These are phyloP conservation scores for Takifugu flavidus DNA, from an alignment of 2,113 vertebrate genomes.

Conservation along the genomic window DNA sequence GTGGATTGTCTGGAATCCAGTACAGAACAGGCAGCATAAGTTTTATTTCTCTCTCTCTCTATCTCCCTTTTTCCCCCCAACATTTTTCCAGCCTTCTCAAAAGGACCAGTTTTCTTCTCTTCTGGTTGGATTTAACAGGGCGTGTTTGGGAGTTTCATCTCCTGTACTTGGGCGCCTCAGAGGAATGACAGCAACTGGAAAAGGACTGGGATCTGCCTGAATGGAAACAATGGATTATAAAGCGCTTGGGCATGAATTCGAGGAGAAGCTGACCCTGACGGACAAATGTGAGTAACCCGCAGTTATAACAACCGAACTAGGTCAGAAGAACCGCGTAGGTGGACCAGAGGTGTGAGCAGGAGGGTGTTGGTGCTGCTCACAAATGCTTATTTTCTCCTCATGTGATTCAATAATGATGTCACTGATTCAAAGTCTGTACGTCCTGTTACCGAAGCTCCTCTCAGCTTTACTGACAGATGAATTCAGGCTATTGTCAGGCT, in stretches of 20 bases:
- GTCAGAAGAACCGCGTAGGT: not conserved
- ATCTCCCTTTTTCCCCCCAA: not conserved
- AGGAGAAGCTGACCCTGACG: slow-evolving; percentile 69
- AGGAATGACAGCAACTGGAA: slow-evolving; percentile 75
- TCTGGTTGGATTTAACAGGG: slow-evolving; percentile 56
- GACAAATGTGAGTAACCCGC: slow-evolving; percentile 70
- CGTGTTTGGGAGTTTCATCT: slow-evolving; percentile 69
- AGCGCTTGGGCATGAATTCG: slow-evolving; percentile 61
- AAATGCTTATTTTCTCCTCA: too few relatives aligned
- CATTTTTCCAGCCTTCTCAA: too few relatives aligned
- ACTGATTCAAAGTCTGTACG: too few relatives aligned
- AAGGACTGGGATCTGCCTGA: slow-evolving; percentile 46
- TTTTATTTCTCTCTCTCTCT: not conserved
- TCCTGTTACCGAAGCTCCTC: not conserved
- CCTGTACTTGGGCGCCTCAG: slow-evolving; percentile 50
- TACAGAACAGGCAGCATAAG: not conserved
- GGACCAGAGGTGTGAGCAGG: not conserved
- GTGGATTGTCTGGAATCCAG: slow-evolving; percentile 1
- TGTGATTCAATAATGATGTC: too few relatives aligned
- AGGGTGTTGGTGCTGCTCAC: not conserved
- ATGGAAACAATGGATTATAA: slow-evolving; percentile 74
- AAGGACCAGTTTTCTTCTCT: slow-evolving; percentile 3
- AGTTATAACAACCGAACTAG: not conserved
- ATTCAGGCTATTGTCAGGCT: too few relatives aligned
- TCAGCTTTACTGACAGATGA: not conserved